phyloP scores from a whole-genome alignment of 2,888 invertebrate species.

The Microplitis manilae region DNA sequence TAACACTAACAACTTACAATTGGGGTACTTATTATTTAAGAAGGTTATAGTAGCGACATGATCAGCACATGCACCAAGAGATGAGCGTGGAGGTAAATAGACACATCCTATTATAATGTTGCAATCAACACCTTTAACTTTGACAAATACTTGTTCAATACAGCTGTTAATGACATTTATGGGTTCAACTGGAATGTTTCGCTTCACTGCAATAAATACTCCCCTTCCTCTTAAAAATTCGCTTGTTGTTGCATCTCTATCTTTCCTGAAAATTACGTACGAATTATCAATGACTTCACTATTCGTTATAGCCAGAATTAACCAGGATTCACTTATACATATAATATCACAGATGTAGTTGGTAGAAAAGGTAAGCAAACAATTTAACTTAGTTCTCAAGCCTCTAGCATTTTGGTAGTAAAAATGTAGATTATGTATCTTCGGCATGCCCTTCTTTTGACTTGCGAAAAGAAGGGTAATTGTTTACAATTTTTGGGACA shows the following conservation, averaged over 20 bases:
- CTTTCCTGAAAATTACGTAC: too few species aligned
- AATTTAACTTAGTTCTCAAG: background rate
- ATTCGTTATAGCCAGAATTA: background rate
- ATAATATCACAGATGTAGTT: background rate
- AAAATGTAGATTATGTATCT: background rate
- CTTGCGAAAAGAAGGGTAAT: background rate
- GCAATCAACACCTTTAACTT: background rate
- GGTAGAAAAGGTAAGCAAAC: background rate
- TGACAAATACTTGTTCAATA: conserved; percentile 25
- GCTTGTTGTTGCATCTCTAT: too few species aligned
- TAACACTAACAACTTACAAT: background rate
- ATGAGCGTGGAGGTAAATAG: background rate
- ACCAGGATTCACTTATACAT: background rate
- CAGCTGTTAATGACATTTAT: background rate
- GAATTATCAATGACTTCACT: conserved; percentile 6
- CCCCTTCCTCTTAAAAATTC: too few species aligned
- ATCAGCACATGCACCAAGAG: background rate
- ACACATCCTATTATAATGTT: background rate
- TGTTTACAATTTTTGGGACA: background rate
- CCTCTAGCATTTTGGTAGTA: conserved; percentile 6
- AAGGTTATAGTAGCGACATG: background rate
- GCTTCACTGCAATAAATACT: background rate
- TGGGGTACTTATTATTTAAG: background rate
- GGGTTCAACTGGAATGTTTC: background rate
- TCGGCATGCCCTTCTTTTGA: background rate